A percentile compares a stretch with the other conserved stretches of the same genome.
These are phyloP conservation scores for Polia nebulosa DNA, from an alignment of 2,888 invertebrate species.

Conservation along the genomic window DNA sequence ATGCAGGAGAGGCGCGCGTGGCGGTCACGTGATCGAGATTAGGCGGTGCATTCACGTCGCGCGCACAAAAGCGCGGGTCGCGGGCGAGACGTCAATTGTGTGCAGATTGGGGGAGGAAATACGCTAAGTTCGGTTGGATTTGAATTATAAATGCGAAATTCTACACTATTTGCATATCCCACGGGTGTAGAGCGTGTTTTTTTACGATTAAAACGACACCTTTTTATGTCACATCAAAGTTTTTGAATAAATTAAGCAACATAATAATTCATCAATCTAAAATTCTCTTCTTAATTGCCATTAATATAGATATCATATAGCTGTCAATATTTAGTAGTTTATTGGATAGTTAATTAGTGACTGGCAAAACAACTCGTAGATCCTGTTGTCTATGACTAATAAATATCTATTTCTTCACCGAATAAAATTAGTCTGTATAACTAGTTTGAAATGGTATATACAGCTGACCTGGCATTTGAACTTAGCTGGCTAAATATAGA, in stretches of 20 bases:
- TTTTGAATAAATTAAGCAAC: slow-evolving; percentile 52
- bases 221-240: slow-evolving; percentile 53
- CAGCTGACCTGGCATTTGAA: slow-evolving; percentile 29
- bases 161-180: slow-evolving; percentile 90
- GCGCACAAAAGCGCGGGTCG: slow-evolving; percentile 84
- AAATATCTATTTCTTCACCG: slow-evolving; percentile 24
- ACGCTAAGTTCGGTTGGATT: slow-evolving; percentile 88
- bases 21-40: slow-evolving; percentile 88
- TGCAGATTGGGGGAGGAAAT: slow-evolving; percentile 86
- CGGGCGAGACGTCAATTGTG: slow-evolving; percentile 87
- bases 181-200: slow-evolving; percentile 75
- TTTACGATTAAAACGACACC: slow-evolving; percentile 65
- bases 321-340: slow-evolving; percentile 55
- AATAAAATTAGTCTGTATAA: too few species aligned
- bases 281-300: slow-evolving; percentile 36
- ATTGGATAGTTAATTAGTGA: slow-evolving; percentile 51
- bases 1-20: slow-evolving; percentile 86
- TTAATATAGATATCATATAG: slow-evolving; percentile 52
- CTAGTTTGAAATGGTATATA: too few species aligned
- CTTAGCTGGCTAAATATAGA: slow-evolving; percentile 6
- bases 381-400: slow-evolving; percentile 53
- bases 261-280: slow-evolving; percentile 24
- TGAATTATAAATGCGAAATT: slow-evolving; percentile 88
- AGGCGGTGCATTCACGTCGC: slow-evolving; percentile 87
- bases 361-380: slow-evolving; percentile 47